Conservation (phyloP, 2,888 invertebrate species). For the Liodrosophila aerea region DNA sequence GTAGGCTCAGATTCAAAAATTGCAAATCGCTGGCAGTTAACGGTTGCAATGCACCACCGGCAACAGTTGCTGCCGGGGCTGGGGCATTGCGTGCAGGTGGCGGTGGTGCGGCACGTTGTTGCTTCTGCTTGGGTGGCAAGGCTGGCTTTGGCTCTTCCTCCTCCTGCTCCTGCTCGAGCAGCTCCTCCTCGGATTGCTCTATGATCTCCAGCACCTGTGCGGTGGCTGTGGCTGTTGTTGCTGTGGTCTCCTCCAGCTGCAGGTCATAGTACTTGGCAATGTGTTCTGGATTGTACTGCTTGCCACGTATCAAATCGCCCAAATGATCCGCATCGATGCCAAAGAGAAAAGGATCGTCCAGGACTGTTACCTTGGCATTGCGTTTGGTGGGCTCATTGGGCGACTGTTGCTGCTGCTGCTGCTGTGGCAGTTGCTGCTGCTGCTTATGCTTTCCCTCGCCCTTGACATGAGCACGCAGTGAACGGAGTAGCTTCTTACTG, state of each 20-base stretch:
- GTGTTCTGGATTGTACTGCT: conserved; percentile 71
- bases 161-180: no score
- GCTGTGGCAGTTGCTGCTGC: conserved; percentile 14
- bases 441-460: conserved; percentile 53
- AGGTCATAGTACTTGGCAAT: conserved; percentile 74
- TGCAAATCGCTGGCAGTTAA: conserved; percentile 81
- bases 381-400: conserved; percentile 71
- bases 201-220: conserved; percentile 62
- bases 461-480: conserved; percentile 76
- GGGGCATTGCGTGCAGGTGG: conserved; percentile 41
- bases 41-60: conserved; percentile 65
- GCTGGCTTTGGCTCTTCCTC: conserved; percentile 68
- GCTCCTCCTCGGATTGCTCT: conserved; percentile 54
- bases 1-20: conserved; percentile 80
- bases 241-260: conserved; percentile 35
- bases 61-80: conserved; percentile 23
- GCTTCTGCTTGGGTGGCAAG: conserved; percentile 76
- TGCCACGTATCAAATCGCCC: conserved; percentile 74
- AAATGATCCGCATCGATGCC: conserved; percentile 80
- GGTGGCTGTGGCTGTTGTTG: no score
- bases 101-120: conserved; percentile 51
- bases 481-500: conserved; percentile 80
- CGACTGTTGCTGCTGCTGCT: conserved; percentile 28
- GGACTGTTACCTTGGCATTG: conserved; percentile 81
- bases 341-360: conserved; percentile 82